These are phyloP conservation scores for Dioctria rufipes DNA, from an alignment of 2,888 invertebrate genomes.

Conservation along the genomic window DNA sequence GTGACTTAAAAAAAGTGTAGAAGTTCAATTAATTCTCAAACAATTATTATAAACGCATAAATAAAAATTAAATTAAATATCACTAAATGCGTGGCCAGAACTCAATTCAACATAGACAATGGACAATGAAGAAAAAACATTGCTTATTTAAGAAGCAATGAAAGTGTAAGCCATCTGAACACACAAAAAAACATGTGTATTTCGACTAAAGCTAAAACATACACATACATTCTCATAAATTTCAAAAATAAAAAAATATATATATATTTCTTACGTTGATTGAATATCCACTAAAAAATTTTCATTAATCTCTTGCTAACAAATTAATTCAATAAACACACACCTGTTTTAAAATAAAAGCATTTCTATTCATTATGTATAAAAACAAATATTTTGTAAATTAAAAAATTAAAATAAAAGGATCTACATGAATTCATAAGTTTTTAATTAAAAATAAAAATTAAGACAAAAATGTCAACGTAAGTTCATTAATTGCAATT, in stretches of 20 bases:
- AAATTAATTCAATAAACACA: conserved; percentile 31
- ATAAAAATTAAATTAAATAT: background rate
- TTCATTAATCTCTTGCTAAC: conserved; percentile 25
- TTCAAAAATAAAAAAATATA: background rate
- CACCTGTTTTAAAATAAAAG: conserved; percentile 25
- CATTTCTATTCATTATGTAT: background rate
- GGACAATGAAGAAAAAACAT: background rate
- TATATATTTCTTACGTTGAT: conserved; percentile 59
- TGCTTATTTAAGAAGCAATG: conserved; percentile 36
- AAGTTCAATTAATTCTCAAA: too few species aligned
- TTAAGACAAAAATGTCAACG: conserved; percentile 27
- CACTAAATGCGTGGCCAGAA: conserved; percentile 57
- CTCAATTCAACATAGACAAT: background rate
- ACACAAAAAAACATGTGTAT: background rate
- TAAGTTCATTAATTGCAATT: conserved; percentile 22
- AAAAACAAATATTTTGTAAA: background rate
- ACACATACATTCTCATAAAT: conserved; percentile 52
- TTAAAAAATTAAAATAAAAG: conserved; percentile 2
- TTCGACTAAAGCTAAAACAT: conserved; percentile 50
- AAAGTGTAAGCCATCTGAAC: conserved; percentile 31
- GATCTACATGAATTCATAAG: conserved; percentile 25
- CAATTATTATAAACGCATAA: too few species aligned
- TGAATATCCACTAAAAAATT: conserved; percentile 46
- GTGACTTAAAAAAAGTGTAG: too few species aligned
- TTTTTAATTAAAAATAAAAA: conserved; percentile 29